These are phyloP conservation scores for Rhinella marina DNA, from an alignment of 2,797 vertebrate genomes.

Conservation along the genomic window DNA sequence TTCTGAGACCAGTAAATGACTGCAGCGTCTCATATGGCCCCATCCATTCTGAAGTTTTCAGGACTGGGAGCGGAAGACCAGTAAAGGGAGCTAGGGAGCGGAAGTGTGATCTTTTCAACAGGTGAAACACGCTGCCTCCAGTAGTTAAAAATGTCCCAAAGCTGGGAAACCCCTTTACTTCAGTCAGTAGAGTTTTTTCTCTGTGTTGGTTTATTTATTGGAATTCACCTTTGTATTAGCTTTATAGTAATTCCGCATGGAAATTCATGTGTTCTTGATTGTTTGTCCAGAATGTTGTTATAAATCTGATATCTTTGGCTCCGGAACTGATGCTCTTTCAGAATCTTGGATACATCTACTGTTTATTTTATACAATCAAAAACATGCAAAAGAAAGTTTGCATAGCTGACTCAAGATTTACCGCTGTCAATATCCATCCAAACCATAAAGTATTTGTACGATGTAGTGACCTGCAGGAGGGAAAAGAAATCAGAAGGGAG, in stretches of 20 bases:
- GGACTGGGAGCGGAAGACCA: too few species aligned
- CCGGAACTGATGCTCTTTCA: not conserved
- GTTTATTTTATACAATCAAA: not conserved
- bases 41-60: too few species aligned
- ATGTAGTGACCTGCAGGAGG: not conserved
- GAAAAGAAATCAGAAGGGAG: not conserved
- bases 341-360: not conserved
- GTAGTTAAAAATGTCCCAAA: too few species aligned
- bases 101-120: too few species aligned
- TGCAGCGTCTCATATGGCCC: too few species aligned
- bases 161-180: too few species aligned
- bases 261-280: slow-evolving; percentile 25
- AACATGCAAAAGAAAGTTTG: not conserved
- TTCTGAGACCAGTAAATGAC: too few species aligned
- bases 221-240: not conserved
- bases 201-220: not conserved
- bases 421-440: not conserved
- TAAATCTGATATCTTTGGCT: slow-evolving; percentile 16
- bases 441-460: not conserved
- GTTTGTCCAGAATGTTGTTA: not conserved
- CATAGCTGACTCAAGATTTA: not conserved
- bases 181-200: not conserved
- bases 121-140: too few species aligned
- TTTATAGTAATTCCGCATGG: slow-evolving; percentile 23
- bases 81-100: too few species aligned